phyloP scores from a whole-genome alignment of 2,888 invertebrate species.

The Eristalis pertinax region DNA sequence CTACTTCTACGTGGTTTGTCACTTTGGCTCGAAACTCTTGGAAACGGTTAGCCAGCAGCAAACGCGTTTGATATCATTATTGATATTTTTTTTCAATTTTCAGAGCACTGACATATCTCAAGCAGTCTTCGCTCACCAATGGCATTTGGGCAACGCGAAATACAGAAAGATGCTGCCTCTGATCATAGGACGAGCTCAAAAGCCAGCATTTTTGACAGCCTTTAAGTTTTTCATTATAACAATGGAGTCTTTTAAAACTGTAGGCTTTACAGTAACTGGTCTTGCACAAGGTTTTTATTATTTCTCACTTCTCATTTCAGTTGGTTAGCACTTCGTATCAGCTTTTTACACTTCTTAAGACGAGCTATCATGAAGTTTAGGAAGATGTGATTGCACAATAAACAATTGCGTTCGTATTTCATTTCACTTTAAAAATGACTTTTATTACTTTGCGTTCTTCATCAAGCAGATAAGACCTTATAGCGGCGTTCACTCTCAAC shows the following conservation, averaged over 20 bases:
- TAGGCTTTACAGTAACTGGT: not conserved
- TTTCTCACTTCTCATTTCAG: slow-evolving; percentile 50
- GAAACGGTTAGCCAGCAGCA: slow-evolving; percentile 51
- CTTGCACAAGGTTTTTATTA: not conserved
- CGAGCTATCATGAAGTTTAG: not conserved
- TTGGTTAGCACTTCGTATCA: slow-evolving; percentile 74
- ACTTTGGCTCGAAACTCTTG: slow-evolving; percentile 71
- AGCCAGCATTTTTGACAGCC: slow-evolving; percentile 73
- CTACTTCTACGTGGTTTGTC: slow-evolving; percentile 73
- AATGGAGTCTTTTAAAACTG: slow-evolving; percentile 74
- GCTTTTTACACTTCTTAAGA: slow-evolving; percentile 71
- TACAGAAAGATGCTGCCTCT: slow-evolving; percentile 71
- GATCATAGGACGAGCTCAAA: slow-evolving; percentile 72
- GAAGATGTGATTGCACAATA: too few relatives aligned
- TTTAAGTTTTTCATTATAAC: slow-evolving; percentile 74
- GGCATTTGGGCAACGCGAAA: slow-evolving; percentile 71
- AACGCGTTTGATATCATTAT: too few relatives aligned
- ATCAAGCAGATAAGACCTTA: too few relatives aligned
- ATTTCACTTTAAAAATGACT: too few relatives aligned
- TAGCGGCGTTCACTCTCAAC: too few relatives aligned
- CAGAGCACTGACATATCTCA: slow-evolving; percentile 73
- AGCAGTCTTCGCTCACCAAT: slow-evolving; percentile 72
- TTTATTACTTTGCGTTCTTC: too few relatives aligned
- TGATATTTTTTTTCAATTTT: not conserved
- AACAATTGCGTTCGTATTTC: too few relatives aligned